Evolutionary conservation across 2,113 vertebrate species (phyloP).

Genomic region (Ranitomeya variabilis): DNA sequence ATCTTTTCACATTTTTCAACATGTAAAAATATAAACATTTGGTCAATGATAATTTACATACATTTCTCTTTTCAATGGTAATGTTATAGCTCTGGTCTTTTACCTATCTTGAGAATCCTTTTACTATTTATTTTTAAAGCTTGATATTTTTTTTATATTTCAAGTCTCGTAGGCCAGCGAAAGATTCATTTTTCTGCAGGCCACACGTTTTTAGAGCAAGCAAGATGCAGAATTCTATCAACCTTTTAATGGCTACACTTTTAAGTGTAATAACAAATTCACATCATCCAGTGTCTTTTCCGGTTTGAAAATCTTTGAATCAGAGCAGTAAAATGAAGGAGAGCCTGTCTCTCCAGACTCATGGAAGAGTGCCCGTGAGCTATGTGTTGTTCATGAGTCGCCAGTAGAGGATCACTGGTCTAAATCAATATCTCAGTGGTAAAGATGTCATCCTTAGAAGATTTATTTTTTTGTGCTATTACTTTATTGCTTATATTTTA

Average conservation of each 20-base stretch:
- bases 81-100: background rate
- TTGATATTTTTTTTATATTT: background rate
- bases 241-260: background rate
- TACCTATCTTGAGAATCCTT: too few relatives aligned
- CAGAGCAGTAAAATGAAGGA: conserved; percentile 8
- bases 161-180: background rate
- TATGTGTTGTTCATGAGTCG: conserved; percentile 28
- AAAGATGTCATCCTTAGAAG: conserved; percentile 16
- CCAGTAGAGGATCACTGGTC: conserved; percentile 17
- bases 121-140: background rate
- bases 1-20: background rate
- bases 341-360: background rate
- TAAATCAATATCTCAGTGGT: conserved; percentile 4
- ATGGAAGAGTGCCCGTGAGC: conserved; percentile 7
- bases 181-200: background rate
- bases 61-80: background rate
- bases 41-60: background rate
- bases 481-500: background rate
- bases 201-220: background rate
- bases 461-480: background rate
- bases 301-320: background rate
- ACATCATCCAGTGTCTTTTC: background rate
- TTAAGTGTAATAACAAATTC: background rate
- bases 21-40: background rate
- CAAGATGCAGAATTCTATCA: background rate